Percentiles rank a stretch among this genome's conserved stretches.
Conservation (phyloP, 2,888 invertebrate species). For the Argyresthia goedartella region DNA sequence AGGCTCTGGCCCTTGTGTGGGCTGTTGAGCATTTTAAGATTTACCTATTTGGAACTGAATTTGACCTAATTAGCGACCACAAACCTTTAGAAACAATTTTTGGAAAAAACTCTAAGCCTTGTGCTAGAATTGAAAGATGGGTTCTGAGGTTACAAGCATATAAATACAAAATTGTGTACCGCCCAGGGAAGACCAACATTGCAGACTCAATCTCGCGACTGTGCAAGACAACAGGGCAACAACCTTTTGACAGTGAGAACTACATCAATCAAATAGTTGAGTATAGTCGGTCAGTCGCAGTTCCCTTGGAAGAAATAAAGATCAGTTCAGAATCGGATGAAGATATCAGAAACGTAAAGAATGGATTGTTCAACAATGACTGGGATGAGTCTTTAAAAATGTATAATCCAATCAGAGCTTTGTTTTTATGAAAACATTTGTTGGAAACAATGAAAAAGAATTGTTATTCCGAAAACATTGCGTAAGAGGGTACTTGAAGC, state of each 20-base stretch:
- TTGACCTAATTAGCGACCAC: constrained; percentile 24
- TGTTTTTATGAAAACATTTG: constrained; percentile 19
- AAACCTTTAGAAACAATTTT: constrained; percentile 33
- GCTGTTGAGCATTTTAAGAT: too few relatives aligned
- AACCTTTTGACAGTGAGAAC: background rate
- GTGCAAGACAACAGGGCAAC: background rate
- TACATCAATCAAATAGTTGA: background rate
- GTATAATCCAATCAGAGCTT: constrained; percentile 19
- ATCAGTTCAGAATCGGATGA: background rate
- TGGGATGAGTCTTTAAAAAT: constrained; percentile 7
- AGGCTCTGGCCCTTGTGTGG: too few relatives aligned
- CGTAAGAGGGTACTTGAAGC: constrained; percentile 12
- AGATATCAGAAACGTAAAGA: background rate
- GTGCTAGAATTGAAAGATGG: constrained; percentile 28
- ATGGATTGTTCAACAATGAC: background rate
- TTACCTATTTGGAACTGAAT: constrained; percentile 18
- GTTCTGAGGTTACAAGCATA: constrained; percentile 22
- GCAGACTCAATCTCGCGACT: constrained; percentile 19
- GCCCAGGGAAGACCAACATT: constrained; percentile 20
- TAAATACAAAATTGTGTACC: constrained; percentile 19
- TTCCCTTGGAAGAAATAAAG: background rate
- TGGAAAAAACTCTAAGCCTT: constrained; percentile 21
- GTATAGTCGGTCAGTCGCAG: background rate
- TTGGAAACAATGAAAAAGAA: constrained; percentile 14
- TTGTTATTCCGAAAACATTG: constrained; percentile 14